Base-by-base conservation (phyloP, 2,888 invertebrate species). In the Drosophila anceps region DNA sequence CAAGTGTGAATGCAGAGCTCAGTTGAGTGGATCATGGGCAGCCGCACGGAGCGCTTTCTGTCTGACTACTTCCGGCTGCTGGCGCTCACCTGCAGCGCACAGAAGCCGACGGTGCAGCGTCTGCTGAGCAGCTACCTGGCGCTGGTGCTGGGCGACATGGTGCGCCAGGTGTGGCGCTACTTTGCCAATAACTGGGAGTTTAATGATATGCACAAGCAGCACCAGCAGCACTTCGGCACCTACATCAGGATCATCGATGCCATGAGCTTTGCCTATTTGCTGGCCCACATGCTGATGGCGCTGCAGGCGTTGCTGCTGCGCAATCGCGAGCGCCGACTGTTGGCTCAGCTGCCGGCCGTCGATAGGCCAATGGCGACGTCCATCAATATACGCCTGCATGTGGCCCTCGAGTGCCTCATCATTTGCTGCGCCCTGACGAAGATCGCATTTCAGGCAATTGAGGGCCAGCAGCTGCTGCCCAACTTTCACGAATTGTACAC, bases 51-150 rank as follows among this genome's bases (percentile, higher is more conserved):
- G 35, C 61, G 6, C 15, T 39, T 51, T 8, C 48, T 86, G 15
- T 44, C 35, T 0, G 50, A 51, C 41, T 90, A 86, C 57, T 90
- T 83, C 35, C 76, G 77, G 37, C 29, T 79, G n/a, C 41, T 90
- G 33, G 90, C 74, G 1, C 66, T 90, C 12, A 69, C 55, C 1
- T 89, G 81, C 54, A 67, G 69, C 31, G 73, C 82, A 0, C 12
- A 29, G 15, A 62, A 57, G 24, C 67, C 73, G 0, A 35, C 69
- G 31, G 59, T 62, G 8, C 69, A 73, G 3, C 4, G 71, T 0
- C 20, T 76, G 31, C 64, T 82, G 12, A 69, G 50, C 27, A 20
- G 35, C 7, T 83, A 65, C 15, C 20, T 81, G 54, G 20, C 68
- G 5, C n/a, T 84, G 24, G 18, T 69, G n/a, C 20, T 86, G 10